A percentile compares a stretch with the other conserved stretches of the same genome.
Conservation (phyloP, 23 tunicate genomes). For the Ascidia mentula region DNA sequence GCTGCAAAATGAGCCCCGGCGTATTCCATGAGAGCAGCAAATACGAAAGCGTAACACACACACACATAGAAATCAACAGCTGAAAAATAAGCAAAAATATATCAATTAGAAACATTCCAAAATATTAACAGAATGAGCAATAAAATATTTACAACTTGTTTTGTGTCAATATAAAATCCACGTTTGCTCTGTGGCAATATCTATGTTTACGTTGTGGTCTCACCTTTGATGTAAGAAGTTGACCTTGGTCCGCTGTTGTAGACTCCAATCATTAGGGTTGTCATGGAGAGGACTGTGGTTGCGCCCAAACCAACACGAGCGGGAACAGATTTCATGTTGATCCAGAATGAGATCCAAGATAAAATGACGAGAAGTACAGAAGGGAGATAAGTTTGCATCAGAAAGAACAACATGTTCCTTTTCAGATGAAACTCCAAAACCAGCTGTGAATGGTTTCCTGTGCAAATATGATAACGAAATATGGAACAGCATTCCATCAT, state of each 20-base stretch:
- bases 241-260: conserved; percentile 60
- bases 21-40: conserved; percentile 50
- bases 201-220: too few species aligned
- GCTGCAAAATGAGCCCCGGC: conserved; percentile 27
- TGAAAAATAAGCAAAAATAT: too few species aligned
- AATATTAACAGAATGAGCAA: too few species aligned
- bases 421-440: conserved; percentile 42
- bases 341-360: conserved; percentile 74
- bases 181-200: neutral
- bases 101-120: too few species aligned
- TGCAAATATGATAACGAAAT: too few species aligned
- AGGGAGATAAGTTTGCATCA: conserved; percentile 53
- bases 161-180: too few species aligned
- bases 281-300: conserved; percentile 56
- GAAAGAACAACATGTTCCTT: conserved; percentile 46
- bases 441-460: conserved; percentile 56
- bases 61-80: conserved; percentile 59
- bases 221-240: conserved; percentile 52
- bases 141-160: too few species aligned
- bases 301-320: conserved; percentile 57
- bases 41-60: conserved; percentile 45
- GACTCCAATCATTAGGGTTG: conserved; percentile 61
- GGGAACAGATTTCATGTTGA: conserved; percentile 44
- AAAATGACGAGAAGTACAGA: conserved; percentile 48
- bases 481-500: too few species aligned